Conservation (phyloP, 2,888 invertebrate species). For the Tineola bisselliella region DNA sequence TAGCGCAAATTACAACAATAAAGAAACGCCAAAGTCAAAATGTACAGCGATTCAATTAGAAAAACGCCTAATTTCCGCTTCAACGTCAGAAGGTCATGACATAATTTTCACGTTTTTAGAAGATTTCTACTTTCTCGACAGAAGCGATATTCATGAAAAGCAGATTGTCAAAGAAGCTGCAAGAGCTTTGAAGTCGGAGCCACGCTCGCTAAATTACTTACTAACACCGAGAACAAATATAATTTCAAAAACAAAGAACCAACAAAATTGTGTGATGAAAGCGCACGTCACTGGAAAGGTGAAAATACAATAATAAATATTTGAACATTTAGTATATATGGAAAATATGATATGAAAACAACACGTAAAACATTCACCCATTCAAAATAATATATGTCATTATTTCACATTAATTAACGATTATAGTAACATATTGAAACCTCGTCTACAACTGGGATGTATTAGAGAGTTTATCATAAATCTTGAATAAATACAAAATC, state of each 20-base stretch:
- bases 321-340: too few species aligned
- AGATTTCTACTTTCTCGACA: slow-evolving; percentile 19
- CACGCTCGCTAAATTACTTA: slow-evolving; percentile 12
- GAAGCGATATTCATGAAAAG: slow-evolving; percentile 23
- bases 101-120: slow-evolving; percentile 22
- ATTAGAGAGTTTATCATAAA: too few species aligned
- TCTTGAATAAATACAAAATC: too few species aligned
- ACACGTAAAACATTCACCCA: too few species aligned
- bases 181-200: slow-evolving; percentile 25
- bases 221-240: slow-evolving; percentile 12
- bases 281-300: too few species aligned
- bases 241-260: slow-evolving; percentile 12
- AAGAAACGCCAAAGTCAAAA: not conserved
- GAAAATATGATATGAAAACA: too few species aligned
- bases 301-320: too few species aligned
- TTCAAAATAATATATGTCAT: too few species aligned
- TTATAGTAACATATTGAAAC: too few species aligned
- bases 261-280: not conserved
- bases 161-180: slow-evolving; percentile 29
- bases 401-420: too few species aligned
- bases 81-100: slow-evolving; percentile 19
- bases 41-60: not conserved
- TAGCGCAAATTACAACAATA: too few species aligned
- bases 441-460: too few species aligned
- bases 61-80: slow-evolving; percentile 13